Percentiles rank a stretch among this genome's conserved stretches.
phyloP scores from a whole-genome alignment of 2,888 invertebrate genomes.

The Hirtodrosophila cameraria region DNA sequence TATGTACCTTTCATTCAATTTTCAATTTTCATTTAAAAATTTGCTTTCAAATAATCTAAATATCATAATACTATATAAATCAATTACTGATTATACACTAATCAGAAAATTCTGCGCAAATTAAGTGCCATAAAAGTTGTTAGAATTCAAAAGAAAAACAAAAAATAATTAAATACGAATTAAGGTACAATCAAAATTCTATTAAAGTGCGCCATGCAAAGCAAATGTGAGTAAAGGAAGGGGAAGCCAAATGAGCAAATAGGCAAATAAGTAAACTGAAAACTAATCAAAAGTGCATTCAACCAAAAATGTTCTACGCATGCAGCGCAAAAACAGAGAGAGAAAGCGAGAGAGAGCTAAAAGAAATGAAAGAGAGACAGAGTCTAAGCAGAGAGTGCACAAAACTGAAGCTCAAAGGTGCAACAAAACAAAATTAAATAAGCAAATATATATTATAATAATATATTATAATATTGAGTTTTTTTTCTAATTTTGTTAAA shows the following conservation, averaged over 20 bases:
- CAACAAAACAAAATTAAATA: constrained; percentile 2
- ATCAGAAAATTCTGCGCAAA: constrained; percentile 1
- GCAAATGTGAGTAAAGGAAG: neutral
- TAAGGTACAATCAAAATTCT: neutral
- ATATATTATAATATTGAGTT: constrained; percentile 9
- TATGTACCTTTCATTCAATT: too few relatives aligned
- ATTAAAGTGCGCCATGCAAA: constrained; percentile 2
- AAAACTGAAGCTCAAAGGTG: constrained; percentile 22
- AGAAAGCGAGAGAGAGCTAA: constrained; percentile 11
- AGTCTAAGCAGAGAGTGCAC: constrained; percentile 8
- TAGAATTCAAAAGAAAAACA: constrained; percentile 1
- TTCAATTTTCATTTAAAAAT: too few relatives aligned
- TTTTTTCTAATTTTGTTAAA: neutral
- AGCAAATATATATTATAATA: constrained; percentile 11
- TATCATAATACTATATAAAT: too few relatives aligned
- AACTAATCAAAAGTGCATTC: constrained; percentile 73
- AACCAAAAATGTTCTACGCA: constrained; percentile 61
- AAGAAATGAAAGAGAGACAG: too few relatives aligned
- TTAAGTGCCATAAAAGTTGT: neutral
- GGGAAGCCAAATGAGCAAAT: neutral
- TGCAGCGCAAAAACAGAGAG: constrained; percentile 7
- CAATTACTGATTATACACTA: too few relatives aligned
- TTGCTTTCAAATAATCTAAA: too few relatives aligned
- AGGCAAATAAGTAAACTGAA: constrained; percentile 3
- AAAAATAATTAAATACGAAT: neutral